These are phyloP conservation scores for Pachydiplax longipennis DNA, from an alignment of 2,888 invertebrate species.

Conservation along the genomic window DNA sequence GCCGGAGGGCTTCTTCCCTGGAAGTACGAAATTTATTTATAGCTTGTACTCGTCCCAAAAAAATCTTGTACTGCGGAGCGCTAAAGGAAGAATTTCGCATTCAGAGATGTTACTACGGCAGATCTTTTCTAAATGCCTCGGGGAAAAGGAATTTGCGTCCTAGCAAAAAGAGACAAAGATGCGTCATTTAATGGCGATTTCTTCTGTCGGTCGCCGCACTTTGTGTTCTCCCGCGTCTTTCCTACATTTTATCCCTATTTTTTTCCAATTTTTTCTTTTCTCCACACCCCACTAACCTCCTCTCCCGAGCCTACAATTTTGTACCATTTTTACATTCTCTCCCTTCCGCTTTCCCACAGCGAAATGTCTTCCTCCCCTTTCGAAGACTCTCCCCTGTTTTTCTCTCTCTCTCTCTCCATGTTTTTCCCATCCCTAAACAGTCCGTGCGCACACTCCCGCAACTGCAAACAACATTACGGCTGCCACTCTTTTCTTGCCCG, in stretches of 20 bases:
- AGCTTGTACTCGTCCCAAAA: background rate
- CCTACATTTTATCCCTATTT: background rate
- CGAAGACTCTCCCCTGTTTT: background rate
- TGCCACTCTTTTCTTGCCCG: background rate
- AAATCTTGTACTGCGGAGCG: background rate
- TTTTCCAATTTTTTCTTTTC: background rate
- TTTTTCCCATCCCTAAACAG: too few species aligned
- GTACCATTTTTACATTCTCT: background rate
- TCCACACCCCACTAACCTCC: background rate
- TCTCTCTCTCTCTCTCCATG: background rate
- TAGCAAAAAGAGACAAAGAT: background rate
- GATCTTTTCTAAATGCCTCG: background rate
- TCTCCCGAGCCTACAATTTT: background rate
- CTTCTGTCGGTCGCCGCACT: background rate
- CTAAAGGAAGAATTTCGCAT: background rate
- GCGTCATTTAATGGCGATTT: background rate
- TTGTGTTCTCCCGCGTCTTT: background rate
- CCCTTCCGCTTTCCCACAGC: background rate
- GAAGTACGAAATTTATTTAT: background rate
- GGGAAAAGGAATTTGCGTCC: background rate
- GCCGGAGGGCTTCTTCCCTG: too few species aligned
- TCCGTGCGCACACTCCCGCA: background rate
- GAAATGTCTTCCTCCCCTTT: background rate
- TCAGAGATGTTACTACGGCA: background rate
- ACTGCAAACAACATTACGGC: background rate